These are phyloP conservation scores for Galeopsomyia nigrocyanea DNA, from an alignment of 2,888 invertebrate genomes.

Conservation along the genomic window DNA sequence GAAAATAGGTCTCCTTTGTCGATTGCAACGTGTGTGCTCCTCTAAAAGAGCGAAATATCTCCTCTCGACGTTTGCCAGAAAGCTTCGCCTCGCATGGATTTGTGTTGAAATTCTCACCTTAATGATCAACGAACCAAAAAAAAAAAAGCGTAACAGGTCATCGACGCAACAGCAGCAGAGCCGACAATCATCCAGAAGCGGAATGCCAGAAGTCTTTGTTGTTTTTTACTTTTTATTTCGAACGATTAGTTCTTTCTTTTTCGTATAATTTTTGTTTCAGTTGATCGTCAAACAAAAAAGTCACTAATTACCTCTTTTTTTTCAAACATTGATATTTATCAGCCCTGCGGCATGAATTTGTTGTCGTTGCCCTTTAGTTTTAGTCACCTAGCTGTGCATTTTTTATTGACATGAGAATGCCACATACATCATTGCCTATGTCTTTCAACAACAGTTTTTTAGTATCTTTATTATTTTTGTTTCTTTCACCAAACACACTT, in stretches of 20 bases:
- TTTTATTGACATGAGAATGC: slow-evolving; percentile 67
- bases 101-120: slow-evolving; percentile 54
- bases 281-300: slow-evolving; percentile 11
- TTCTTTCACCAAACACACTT: slow-evolving; percentile 19
- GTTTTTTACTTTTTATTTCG: slow-evolving; percentile 11
- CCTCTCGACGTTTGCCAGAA: slow-evolving; percentile 66
- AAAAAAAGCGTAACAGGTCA: neutral
- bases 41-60: slow-evolving; percentile 26
- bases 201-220: neutral
- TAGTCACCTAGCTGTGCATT: slow-evolving; percentile 64
- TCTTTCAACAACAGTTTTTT: slow-evolving; percentile 34
- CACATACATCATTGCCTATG: slow-evolving; percentile 51
- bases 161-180: slow-evolving; percentile 30
- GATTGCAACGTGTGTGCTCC: slow-evolving; percentile 36
- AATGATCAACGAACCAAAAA: neutral
- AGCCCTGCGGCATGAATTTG: slow-evolving; percentile 68
- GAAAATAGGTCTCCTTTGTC: slow-evolving; percentile 9
- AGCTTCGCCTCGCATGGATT: slow-evolving; percentile 69
- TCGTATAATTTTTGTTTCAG: slow-evolving; percentile 36
- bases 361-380: slow-evolving; percentile 67
- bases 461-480: slow-evolving; percentile 37
- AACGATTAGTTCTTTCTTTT: slow-evolving; percentile 15
- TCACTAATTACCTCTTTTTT: slow-evolving; percentile 38
- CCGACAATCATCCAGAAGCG: slow-evolving; percentile 5
- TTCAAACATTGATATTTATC: slow-evolving; percentile 47